A percentile compares a stretch with the other conserved stretches of the same genome.
Evolutionary conservation across 1,140 invertebrate species (phyloP).

Genomic region (Pseudomyrmex pallidus): DNA sequence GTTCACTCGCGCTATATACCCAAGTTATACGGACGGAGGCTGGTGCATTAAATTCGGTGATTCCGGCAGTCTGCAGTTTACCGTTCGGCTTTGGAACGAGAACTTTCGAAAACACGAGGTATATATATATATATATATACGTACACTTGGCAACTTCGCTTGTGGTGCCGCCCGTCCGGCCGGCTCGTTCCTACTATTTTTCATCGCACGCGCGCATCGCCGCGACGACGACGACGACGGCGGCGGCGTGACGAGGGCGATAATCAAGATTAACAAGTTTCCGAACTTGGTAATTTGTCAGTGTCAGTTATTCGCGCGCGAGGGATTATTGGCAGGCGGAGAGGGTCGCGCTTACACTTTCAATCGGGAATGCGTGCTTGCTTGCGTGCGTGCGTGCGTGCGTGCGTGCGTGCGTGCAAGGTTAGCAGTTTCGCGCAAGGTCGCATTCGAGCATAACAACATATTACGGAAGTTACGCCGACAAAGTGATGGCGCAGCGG

Average conservation of each 20-base stretch:
- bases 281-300: slow-evolving; percentile 45
- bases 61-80: slow-evolving; percentile 43
- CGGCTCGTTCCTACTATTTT: slow-evolving; percentile 6
- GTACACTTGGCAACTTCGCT: slow-evolving; percentile 28
- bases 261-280: slow-evolving; percentile 55
- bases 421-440: slow-evolving; percentile 25
- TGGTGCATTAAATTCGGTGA: slow-evolving; percentile 48
- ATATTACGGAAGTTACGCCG: slow-evolving; percentile 57
- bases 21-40: slow-evolving; percentile 15
- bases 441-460: slow-evolving; percentile 3
- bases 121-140: not conserved
- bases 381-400: slow-evolving; percentile 32
- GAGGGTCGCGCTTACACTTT: slow-evolving; percentile 42
- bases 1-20: slow-evolving; percentile 15
- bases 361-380: slow-evolving; percentile 11
- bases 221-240: slow-evolving; percentile 24
- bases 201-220: slow-evolving; percentile 11
- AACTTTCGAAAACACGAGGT: slow-evolving; percentile 44
- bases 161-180: not conserved
- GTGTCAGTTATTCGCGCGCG: slow-evolving; percentile 15
- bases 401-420: slow-evolving; percentile 25
- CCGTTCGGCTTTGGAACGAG: slow-evolving; percentile 15
- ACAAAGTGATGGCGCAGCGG: slow-evolving; percentile 22
- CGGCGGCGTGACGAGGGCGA: slow-evolving; percentile 3
- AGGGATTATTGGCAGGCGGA: slow-evolving; percentile 29